Evolutionary conservation across 2,888 invertebrate species (phyloP).

Genomic region (Eristalis intricaria): DNA sequence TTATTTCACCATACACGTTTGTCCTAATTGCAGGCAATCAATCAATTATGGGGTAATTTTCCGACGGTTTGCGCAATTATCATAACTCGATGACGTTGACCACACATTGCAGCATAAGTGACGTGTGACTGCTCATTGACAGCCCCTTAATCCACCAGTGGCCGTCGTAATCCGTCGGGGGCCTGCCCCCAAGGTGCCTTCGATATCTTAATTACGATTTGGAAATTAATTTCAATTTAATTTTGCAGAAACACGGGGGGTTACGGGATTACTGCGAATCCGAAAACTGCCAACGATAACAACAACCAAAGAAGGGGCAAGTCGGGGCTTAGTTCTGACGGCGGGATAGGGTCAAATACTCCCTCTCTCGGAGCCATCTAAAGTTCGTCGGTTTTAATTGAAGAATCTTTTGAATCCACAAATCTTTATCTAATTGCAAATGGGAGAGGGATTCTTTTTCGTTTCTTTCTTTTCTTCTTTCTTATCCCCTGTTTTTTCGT

Average conservation of each 20-base stretch:
- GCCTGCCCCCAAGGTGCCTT: not conserved
- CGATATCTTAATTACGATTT: slow-evolving; percentile 59
- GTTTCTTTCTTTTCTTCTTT: slow-evolving; percentile 1
- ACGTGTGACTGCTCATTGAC: slow-evolving; percentile 39
- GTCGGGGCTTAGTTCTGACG: slow-evolving; percentile 26
- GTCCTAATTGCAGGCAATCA: slow-evolving; percentile 26
- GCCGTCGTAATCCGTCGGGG: slow-evolving; percentile 4
- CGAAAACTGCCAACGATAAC: slow-evolving; percentile 38
- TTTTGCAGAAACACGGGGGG: slow-evolving; percentile 44
- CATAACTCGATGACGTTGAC: slow-evolving; percentile 23
- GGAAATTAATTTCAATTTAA: slow-evolving; percentile 61
- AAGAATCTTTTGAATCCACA: slow-evolving; percentile 37
- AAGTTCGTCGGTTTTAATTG: slow-evolving; percentile 48
- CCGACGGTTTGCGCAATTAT: slow-evolving; percentile 41
- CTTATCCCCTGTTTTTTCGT: too few species aligned
- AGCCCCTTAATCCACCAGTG: slow-evolving; percentile 14
- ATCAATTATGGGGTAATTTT: slow-evolving; percentile 37
- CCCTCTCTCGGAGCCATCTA: slow-evolving; percentile 8
- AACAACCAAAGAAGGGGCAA: slow-evolving; percentile 14
- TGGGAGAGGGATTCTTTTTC: slow-evolving; percentile 7
- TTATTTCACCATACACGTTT: not conserved
- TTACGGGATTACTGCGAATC: slow-evolving; percentile 41
- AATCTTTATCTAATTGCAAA: slow-evolving; percentile 43
- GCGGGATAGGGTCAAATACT: slow-evolving; percentile 37
- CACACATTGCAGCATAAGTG: slow-evolving; percentile 35